phyloP scores from a whole-genome alignment of 2,888 invertebrate species.

The Melanotus villosus region DNA sequence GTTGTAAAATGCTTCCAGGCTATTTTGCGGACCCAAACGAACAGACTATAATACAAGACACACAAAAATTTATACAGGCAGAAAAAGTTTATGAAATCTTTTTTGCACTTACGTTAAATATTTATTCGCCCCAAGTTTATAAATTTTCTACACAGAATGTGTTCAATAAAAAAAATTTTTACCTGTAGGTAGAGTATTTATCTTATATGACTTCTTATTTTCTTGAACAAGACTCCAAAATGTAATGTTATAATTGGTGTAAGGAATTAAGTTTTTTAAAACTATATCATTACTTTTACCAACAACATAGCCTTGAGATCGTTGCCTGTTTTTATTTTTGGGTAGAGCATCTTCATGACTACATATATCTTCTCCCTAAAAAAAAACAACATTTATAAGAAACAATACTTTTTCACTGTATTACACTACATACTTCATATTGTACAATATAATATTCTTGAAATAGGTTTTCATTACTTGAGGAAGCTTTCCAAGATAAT shows the following conservation, averaged over 20 bases:
- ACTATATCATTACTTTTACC: conserved; percentile 57
- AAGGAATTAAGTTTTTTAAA: conserved; percentile 60
- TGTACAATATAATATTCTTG: conserved; percentile 33
- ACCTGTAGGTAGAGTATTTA: conserved; percentile 61
- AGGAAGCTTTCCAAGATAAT: conserved; percentile 14
- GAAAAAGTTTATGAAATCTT: too few species aligned
- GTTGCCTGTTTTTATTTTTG: conserved; percentile 55
- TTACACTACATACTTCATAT: too few species aligned
- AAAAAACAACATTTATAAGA: not conserved
- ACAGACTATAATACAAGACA: too few species aligned
- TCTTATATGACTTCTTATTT: conserved; percentile 50
- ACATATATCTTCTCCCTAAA: conserved; percentile 59
- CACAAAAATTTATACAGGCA: too few species aligned
- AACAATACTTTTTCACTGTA: too few species aligned
- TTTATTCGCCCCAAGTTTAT: too few species aligned
- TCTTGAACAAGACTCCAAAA: conserved; percentile 60
- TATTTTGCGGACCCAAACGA: too few species aligned
- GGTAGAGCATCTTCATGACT: conserved; percentile 4
- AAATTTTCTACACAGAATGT: too few species aligned
- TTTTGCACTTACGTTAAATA: too few species aligned
- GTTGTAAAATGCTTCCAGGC: too few species aligned
- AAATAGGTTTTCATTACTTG: not conserved
- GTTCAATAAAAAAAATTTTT: too few species aligned
- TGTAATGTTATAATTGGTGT: conserved; percentile 61
- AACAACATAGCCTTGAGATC: conserved; percentile 61